Conservation (phyloP, 1,140 invertebrate species). For the Hestina assimilis region DNA sequence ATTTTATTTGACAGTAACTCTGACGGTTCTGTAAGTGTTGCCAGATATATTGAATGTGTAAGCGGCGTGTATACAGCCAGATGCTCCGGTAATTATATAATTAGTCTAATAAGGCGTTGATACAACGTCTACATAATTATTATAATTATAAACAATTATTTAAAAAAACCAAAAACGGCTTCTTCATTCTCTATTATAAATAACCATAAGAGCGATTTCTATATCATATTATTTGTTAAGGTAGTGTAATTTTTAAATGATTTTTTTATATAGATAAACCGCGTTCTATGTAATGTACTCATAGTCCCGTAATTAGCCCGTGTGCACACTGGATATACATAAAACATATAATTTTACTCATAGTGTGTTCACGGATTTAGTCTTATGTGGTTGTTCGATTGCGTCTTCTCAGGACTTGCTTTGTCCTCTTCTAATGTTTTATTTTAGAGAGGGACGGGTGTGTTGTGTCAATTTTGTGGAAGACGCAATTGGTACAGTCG, state of each 20-base stretch:
- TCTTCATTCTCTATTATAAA: constrained; percentile 57
- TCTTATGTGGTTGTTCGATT: background rate
- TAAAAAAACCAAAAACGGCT: constrained; percentile 71
- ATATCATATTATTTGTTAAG: constrained; percentile 59
- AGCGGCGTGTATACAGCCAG: constrained; percentile 1
- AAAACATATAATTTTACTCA: background rate
- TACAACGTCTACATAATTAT: constrained; percentile 42
- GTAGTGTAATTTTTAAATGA: constrained; percentile 61
- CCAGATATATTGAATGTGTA: background rate
- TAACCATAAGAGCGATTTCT: constrained; percentile 51
- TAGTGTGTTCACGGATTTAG: constrained; percentile 1
- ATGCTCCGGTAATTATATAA: constrained; percentile 7
- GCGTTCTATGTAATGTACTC: constrained; percentile 27
- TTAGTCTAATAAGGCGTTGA: constrained; percentile 48
- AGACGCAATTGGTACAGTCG: background rate
- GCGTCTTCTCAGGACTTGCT: background rate
- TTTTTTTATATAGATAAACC: constrained; percentile 44
- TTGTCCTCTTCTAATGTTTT: background rate
- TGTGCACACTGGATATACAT: constrained; percentile 6
- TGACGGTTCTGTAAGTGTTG: background rate
- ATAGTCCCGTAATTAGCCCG: constrained; percentile 6
- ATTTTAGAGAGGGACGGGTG: background rate
- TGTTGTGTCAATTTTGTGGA: background rate
- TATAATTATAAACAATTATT: constrained; percentile 43
- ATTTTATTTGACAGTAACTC: no score